These are phyloP conservation scores for Holothuria scabra DNA, from an alignment of 53 echinoderm and acorn worm genomes.

Conservation along the genomic window DNA sequence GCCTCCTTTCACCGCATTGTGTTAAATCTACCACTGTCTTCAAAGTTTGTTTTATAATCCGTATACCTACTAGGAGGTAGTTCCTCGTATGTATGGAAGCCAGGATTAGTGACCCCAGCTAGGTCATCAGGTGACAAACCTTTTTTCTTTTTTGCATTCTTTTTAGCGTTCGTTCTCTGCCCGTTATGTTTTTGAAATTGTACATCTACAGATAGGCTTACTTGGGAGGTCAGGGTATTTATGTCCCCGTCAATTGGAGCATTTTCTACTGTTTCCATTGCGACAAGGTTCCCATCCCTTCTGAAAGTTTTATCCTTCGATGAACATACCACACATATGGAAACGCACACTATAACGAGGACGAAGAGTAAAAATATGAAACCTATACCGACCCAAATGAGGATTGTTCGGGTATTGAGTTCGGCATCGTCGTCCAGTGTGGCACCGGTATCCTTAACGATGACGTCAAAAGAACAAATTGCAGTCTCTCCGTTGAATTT, in stretches of 20 bases:
- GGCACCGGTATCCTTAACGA: not conserved
- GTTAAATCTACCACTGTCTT: constrained; percentile 37
- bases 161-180: not conserved
- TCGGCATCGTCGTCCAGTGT: not conserved
- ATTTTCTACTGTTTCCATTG: constrained; percentile 18
- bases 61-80: not conserved
- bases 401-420: not conserved
- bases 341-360: not conserved
- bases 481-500: constrained; percentile 6
- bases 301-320: not conserved
- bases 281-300: constrained; percentile 27
- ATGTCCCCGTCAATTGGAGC: not conserved
- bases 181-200: constrained; percentile 3
- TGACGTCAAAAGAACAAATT: constrained; percentile 31
- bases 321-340: not conserved
- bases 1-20: not conserved
- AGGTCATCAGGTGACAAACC: too few species aligned
- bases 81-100: constrained; percentile 9
- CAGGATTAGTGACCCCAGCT: not conserved
- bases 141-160: not conserved
- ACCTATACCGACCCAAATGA: constrained; percentile 16
- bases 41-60: constrained; percentile 17
- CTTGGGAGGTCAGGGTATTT: constrained; percentile 34
- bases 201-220: constrained; percentile 11
- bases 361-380: not conserved